These are phyloP conservation scores for Cettia cetti DNA, from an alignment of 2,113 vertebrate species.

Conservation along the genomic window DNA sequence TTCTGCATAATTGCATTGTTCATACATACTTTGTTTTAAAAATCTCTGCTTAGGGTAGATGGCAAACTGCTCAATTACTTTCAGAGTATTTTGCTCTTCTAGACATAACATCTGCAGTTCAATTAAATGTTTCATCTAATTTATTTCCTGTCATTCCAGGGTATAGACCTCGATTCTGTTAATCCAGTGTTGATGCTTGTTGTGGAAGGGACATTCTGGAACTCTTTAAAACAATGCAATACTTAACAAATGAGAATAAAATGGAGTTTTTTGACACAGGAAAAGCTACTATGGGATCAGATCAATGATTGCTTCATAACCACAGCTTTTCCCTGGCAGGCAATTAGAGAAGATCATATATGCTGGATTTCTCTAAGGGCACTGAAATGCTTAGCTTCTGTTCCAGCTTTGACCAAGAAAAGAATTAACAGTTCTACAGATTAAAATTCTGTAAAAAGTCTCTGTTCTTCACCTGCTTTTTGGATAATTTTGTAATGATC, in stretches of 20 bases:
- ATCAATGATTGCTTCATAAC: not conserved
- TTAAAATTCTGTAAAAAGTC: not conserved
- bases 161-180: constrained; percentile 4
- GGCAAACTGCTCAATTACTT: constrained; percentile 20
- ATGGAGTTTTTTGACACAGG: not conserved
- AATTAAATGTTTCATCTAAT: constrained; percentile 37
- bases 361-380: constrained; percentile 3
- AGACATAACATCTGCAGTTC: constrained; percentile 44
- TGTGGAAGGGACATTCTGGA: not conserved
- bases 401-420: not conserved
- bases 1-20: constrained; percentile 14
- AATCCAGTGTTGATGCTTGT: not conserved
- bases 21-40: not conserved
- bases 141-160: not conserved
- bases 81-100: not conserved
- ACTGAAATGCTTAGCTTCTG: not conserved
- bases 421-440: not conserved
- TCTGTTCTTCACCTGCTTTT: not conserved
- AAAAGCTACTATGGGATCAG: constrained; percentile 17
- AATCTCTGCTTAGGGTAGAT: constrained; percentile 11
- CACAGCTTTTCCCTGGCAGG: constrained; percentile 5
- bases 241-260: not conserved
- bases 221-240: not conserved
- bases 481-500: not conserved
- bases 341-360: constrained; percentile 28